phyloP scores from a whole-genome alignment of 2,888 invertebrate species.

The Cerceris ruficornis region DNA sequence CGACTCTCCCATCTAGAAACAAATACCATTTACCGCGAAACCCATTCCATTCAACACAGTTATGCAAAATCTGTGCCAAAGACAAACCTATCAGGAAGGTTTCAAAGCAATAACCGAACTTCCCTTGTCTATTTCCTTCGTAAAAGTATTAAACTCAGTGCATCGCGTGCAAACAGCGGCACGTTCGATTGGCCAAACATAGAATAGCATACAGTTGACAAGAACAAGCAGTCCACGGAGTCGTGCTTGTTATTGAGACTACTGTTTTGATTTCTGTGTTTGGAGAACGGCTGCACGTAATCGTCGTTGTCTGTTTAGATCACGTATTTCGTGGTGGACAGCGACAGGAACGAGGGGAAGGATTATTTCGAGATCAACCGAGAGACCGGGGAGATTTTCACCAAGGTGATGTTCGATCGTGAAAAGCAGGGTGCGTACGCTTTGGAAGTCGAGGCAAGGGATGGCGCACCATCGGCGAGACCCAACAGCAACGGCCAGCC shows the following conservation, averaged over 20 bases:
- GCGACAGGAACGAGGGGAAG: slow-evolving; percentile 95
- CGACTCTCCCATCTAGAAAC: too few species aligned
- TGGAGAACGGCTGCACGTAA: background rate
- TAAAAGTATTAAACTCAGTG: too few species aligned
- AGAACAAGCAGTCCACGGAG: background rate
- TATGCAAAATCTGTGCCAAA: too few species aligned
- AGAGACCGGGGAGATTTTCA: slow-evolving; percentile 97
- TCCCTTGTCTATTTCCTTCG: too few species aligned
- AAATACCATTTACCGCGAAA: too few species aligned
- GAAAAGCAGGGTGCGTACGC: slow-evolving; percentile 99
- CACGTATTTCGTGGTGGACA: slow-evolving; percentile 96
- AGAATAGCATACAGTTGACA: too few species aligned
- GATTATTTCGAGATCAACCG: slow-evolving; percentile 98
- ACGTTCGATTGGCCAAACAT: too few species aligned
- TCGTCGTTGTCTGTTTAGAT: slow-evolving; percentile 84
- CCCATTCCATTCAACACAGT: too few species aligned
- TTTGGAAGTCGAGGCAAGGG: slow-evolving; percentile 97
- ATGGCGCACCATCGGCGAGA: slow-evolving; percentile 97
- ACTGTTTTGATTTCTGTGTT: background rate
- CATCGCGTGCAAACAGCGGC: too few species aligned
- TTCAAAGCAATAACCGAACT: too few species aligned
- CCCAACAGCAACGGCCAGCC: slow-evolving; percentile 97
- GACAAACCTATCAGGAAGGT: too few species aligned
- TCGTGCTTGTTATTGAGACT: background rate
- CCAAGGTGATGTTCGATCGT: slow-evolving; percentile 97